These are phyloP conservation scores for Noctua fimbriata DNA, from an alignment of 2,888 invertebrate species.

Conservation along the genomic window DNA sequence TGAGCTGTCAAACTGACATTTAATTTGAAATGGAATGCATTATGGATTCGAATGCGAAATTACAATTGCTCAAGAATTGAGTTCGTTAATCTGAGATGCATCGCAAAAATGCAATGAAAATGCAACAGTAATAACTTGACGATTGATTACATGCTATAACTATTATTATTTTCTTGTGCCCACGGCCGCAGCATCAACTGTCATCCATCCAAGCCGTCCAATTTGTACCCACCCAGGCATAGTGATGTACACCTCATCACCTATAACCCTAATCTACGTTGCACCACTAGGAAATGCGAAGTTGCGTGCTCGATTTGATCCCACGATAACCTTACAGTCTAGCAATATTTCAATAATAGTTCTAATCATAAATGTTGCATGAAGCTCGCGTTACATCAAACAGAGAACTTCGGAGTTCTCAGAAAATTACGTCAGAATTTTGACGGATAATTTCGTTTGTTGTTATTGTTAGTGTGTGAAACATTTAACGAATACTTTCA, in stretches of 20 bases:
- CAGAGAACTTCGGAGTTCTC: slow-evolving; percentile 34
- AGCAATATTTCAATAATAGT: slow-evolving; percentile 60
- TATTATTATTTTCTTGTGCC: neutral
- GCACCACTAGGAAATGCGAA: slow-evolving; percentile 53
- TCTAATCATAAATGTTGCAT: slow-evolving; percentile 48
- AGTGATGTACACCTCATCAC: slow-evolving; percentile 29
- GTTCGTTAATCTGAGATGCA: neutral
- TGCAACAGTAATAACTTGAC: neutral
- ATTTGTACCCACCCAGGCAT: slow-evolving; percentile 13
- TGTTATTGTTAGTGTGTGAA: neutral
- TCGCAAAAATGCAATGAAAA: neutral
- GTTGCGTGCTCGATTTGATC: slow-evolving; percentile 55
- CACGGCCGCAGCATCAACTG: neutral
- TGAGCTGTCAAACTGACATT: slow-evolving; percentile 48
- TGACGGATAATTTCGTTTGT: neutral
- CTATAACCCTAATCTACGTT: slow-evolving; percentile 47
- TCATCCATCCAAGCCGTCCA: neutral
- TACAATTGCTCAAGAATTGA: slow-evolving; percentile 4
- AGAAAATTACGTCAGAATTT: slow-evolving; percentile 18
- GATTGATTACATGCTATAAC: neutral
- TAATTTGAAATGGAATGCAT: slow-evolving; percentile 12
- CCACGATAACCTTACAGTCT: slow-evolving; percentile 54
- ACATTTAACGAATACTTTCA: neutral
- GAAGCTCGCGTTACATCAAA: slow-evolving; percentile 38
- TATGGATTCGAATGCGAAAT: slow-evolving; percentile 23